These are phyloP conservation scores for Dryobota labecula DNA, from an alignment of 2,888 invertebrate species.

Conservation along the genomic window DNA sequence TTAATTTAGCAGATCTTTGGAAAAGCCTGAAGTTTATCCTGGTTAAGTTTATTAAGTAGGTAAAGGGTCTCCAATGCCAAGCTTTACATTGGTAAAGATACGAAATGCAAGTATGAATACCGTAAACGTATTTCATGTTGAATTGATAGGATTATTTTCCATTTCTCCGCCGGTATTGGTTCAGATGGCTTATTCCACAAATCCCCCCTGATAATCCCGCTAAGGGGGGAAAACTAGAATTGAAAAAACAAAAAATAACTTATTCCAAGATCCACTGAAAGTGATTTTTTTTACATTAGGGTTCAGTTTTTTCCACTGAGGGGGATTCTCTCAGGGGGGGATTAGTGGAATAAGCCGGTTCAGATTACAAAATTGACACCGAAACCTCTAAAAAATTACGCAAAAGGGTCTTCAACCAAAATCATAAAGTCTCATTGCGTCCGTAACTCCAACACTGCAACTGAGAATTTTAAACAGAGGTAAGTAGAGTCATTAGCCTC, in stretches of 20 bases:
- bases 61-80: background rate
- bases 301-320: too few species aligned
- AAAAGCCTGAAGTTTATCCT: background rate
- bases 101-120: too few species aligned
- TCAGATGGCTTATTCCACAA: too few species aligned
- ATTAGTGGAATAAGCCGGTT: too few species aligned
- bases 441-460: conserved; percentile 14
- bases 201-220: too few species aligned
- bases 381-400: conserved; percentile 7
- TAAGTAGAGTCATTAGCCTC: conserved; percentile 65
- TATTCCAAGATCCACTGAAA: too few species aligned
- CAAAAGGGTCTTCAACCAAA: background rate
- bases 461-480: conserved; percentile 50
- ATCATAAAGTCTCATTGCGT: conserved; percentile 22
- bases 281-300: too few species aligned
- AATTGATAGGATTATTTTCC: background rate
- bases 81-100: background rate
- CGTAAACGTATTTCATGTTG: background rate
- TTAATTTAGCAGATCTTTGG: background rate
- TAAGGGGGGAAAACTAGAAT: too few species aligned
- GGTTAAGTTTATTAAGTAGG: background rate
- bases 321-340: too few species aligned
- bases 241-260: too few species aligned
- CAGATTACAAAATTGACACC: background rate
- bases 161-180: too few species aligned